Evolutionary conservation across 2,797 vertebrate genomes (phyloP).

Genomic region (Enteromius mattozi): DNA sequence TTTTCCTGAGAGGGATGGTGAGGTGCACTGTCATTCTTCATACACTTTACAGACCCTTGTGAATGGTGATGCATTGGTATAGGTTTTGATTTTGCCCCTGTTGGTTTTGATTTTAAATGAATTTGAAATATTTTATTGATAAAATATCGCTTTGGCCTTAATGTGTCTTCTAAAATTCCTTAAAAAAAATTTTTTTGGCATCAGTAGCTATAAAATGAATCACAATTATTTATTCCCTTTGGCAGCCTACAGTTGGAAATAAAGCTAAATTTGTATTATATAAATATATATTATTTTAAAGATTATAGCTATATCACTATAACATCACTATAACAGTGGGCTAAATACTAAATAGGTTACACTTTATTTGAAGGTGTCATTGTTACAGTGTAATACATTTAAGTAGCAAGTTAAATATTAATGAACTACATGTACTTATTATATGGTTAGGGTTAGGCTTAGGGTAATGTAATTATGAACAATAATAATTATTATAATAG

Average conservation of each 20-base stretch:
- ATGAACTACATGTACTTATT: background rate
- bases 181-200: background rate
- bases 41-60: slow-evolving; percentile 36
- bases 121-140: background rate
- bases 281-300: background rate
- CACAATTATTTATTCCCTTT: background rate
- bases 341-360: background rate
- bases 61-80: background rate
- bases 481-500: background rate
- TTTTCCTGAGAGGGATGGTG: slow-evolving; percentile 26
- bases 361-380: background rate
- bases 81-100: background rate
- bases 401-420: background rate
- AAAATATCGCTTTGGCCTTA: background rate
- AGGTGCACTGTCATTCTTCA: slow-evolving; percentile 35
- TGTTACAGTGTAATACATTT: background rate
- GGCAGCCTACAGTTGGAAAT: background rate
- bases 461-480: background rate
- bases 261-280: background rate
- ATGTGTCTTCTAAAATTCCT: background rate
- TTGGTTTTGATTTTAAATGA: background rate
- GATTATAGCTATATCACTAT: background rate
- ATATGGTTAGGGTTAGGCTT: too few relatives aligned
- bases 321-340: background rate
- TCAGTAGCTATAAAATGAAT: background rate